Evolutionary conservation across 1,140 invertebrate species (phyloP).

Genomic region (Trissolcus basalis): DNA sequence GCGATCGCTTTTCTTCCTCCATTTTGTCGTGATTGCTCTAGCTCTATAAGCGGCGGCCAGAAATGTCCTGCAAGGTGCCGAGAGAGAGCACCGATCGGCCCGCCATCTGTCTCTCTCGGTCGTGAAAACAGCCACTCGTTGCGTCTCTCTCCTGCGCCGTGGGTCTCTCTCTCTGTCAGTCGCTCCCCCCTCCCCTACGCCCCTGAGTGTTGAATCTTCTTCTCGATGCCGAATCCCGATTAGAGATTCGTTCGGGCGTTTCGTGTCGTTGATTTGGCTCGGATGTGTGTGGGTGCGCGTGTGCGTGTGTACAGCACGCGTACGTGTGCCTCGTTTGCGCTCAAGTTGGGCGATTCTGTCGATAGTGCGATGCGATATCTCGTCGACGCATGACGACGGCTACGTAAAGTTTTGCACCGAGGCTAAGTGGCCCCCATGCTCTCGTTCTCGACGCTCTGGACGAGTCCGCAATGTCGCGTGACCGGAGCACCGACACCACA

Average conservation of each 20-base stretch:
- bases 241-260: constrained; percentile 10
- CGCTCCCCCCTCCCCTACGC: constrained; percentile 3
- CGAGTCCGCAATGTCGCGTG: constrained; percentile 48
- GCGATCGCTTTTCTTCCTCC: constrained; percentile 54
- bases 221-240: constrained; percentile 31
- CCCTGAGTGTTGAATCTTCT: constrained; percentile 10
- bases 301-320: constrained; percentile 1
- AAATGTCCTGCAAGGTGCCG: constrained; percentile 17
- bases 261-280: constrained; percentile 1
- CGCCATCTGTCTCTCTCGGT: constrained; percentile 38
- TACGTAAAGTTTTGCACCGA: constrained; percentile 31
- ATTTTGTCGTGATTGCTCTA: constrained; percentile 74
- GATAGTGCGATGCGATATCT: constrained; percentile 46
- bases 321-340: constrained; percentile 20
- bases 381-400: constrained; percentile 21
- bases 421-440: constrained; percentile 36
- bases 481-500: constrained; percentile 22
- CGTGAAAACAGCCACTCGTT: background rate
- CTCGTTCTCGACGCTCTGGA: constrained; percentile 41
- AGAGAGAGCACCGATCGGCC: constrained; percentile 11
- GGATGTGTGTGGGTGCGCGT: constrained; percentile 4
- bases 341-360: constrained; percentile 33
- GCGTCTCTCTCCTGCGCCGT: no score
- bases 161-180: constrained; percentile 38
- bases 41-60: constrained; percentile 63